A percentile compares a stretch with the other conserved stretches of the same genome.
phyloP scores from a whole-genome alignment of 2,113 vertebrate genomes.

The Machaerirhynchus nigripectus region DNA sequence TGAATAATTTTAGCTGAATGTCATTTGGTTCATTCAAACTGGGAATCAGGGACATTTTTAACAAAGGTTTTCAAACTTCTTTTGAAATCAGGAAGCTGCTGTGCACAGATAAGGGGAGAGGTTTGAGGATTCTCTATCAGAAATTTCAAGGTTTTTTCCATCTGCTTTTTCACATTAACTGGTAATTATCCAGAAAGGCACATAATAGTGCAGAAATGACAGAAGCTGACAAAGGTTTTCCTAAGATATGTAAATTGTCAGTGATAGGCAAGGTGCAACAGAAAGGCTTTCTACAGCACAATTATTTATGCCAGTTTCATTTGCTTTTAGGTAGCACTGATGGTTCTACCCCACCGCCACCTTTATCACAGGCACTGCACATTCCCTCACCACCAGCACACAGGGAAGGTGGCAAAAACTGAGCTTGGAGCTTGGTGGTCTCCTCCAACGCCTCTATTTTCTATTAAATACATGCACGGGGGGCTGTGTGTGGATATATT shows the following conservation, averaged over 20 bases:
- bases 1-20: constrained; percentile 81
- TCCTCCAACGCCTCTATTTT: not conserved
- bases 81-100: constrained; percentile 81
- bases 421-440: constrained; percentile 14
- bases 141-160: constrained; percentile 81
- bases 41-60: constrained; percentile 80
- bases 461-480: accelerated
- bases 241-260: constrained; percentile 84
- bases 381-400: constrained; percentile 43
- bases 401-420: constrained; percentile 10
- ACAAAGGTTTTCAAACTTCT: constrained; percentile 85
- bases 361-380: constrained; percentile 69
- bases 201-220: constrained; percentile 79
- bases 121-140: constrained; percentile 82
- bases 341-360: constrained; percentile 27
- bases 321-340: constrained; percentile 73
- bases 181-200: constrained; percentile 83
- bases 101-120: constrained; percentile 77
- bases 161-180: constrained; percentile 83
- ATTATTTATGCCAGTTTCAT: constrained; percentile 78
- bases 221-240: constrained; percentile 81
- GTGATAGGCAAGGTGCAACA: constrained; percentile 78
- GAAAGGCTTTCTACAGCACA: constrained; percentile 74
- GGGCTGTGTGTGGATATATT: not conserved
- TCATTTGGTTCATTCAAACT: constrained; percentile 81